Evolutionary conservation across 30 jellyfish, hydroid and myxozoan genomes (phyloP), one percentile per base, ranked within the genome.

Genomic region (Sanderia malayensis): DNA sequence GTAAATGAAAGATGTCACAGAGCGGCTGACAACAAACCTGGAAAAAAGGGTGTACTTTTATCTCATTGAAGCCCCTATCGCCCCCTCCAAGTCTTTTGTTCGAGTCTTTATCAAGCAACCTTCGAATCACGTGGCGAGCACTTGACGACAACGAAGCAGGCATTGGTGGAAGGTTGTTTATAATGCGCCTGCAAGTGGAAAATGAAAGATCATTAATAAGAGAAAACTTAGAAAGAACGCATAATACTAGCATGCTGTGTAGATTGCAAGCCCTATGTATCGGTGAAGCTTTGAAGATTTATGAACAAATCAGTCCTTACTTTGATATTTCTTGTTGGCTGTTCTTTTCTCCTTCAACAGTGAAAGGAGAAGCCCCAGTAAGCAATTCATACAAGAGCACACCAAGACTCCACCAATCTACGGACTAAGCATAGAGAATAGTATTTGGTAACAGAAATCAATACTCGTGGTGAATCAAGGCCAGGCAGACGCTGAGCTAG

Each of bases 391-490:
- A 90, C 0, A 90, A 85, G 25, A 90, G 80, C 9, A 90, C 98
- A 24, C 98, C 98, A 22, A 90, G 80, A 31, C 98, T 90, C 98
- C 98, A 90, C 98, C 98, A 90, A 79, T 90, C 98, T 46, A 90
- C 98, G 37, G 98, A 91, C 98, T 90, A 70, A 2, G 46, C 46
- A 26, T 19, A n/a, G n/a, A n/a, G n/a, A n/a, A n/a, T n/a, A n/a
- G n/a, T n/a, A n/a, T n/a, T n/a, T n/a, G n/a, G n/a, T n/a, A n/a
- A n/a, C n/a, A n/a, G n/a, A n/a, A n/a, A n/a, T n/a, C n/a, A n/a
- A n/a, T n/a, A n/a, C n/a, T n/a, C n/a, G n/a, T n/a, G n/a, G n/a
- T n/a, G n/a, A n/a, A n/a, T n/a, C n/a, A n/a, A n/a, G n/a, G n/a
- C n/a, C n/a, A n/a, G n/a, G n/a, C n/a, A n/a, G n/a, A n/a, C n/a